phyloP scores from a whole-genome alignment of 2,888 invertebrate genomes.

The Leptinotarsa haldemani region DNA sequence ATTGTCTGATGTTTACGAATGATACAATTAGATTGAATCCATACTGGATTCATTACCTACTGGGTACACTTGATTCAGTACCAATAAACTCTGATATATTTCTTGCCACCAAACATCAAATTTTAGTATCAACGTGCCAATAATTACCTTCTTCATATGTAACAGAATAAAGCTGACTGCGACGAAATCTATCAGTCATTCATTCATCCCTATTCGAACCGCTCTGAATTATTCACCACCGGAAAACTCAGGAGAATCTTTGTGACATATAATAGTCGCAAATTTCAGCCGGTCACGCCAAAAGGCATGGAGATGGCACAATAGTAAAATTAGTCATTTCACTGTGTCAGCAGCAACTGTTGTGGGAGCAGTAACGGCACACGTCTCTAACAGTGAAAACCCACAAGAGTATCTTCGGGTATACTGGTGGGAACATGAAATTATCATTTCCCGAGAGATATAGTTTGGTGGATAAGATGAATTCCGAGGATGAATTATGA shows the following conservation, averaged over 20 bases:
- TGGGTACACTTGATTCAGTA: no score
- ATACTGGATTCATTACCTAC: no score
- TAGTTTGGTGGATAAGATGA: neutral
- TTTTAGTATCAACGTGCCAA: no score
- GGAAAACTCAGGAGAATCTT: neutral
- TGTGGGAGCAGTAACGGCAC: slow-evolving; percentile 38
- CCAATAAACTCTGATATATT: no score
- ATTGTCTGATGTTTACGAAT: no score
- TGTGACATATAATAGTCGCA: neutral
- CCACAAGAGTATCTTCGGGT: neutral
- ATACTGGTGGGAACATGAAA: neutral
- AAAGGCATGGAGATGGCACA: slow-evolving; percentile 18
- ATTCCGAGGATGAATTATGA: neutral
- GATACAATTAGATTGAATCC: no score
- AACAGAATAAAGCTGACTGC: neutral
- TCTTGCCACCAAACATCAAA: no score
- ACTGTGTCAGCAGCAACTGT: slow-evolving; percentile 45
- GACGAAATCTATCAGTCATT: neutral
- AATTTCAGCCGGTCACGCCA: slow-evolving; percentile 15
- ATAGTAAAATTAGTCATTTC: slow-evolving; percentile 47
- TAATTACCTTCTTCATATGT: no score
- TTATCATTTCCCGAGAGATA: neutral
- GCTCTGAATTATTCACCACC: neutral
- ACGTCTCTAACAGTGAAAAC: slow-evolving; percentile 36
- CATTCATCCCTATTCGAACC: neutral